phyloP scores from a whole-genome alignment of 2,888 invertebrate genomes.

The Drosophila falleni region DNA sequence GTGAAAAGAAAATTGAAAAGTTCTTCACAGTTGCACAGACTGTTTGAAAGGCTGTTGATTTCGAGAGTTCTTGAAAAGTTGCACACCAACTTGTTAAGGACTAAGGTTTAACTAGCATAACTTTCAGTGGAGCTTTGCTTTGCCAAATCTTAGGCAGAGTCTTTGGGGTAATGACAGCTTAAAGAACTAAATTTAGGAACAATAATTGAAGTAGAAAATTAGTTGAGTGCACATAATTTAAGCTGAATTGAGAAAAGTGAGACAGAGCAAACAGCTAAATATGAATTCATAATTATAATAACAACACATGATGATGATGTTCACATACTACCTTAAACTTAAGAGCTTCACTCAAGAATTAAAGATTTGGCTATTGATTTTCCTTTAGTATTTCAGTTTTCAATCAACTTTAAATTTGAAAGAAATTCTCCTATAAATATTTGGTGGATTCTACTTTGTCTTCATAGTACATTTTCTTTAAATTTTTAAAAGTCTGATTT shows the following conservation, averaged over 20 bases:
- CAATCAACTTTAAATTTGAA: too few relatives aligned
- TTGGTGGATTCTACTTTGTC: too few relatives aligned
- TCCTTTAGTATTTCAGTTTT: too few relatives aligned
- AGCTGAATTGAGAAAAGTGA: background rate
- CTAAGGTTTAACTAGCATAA: slow-evolving; percentile 24
- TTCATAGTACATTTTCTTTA: too few relatives aligned
- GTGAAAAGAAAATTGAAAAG: slow-evolving; percentile 75
- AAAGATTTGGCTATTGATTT: too few relatives aligned
- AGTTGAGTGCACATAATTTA: background rate
- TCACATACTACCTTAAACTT: too few relatives aligned
- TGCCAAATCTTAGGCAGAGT: slow-evolving; percentile 1
- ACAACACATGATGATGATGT: too few relatives aligned
- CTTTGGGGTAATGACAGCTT: slow-evolving; percentile 10
- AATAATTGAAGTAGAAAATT: slow-evolving; percentile 1
- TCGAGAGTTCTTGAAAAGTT: slow-evolving; percentile 55
- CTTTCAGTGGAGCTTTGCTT: slow-evolving; percentile 12
- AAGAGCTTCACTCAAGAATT: too few relatives aligned
- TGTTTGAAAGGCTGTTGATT: slow-evolving; percentile 72
- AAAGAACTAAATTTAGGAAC: background rate
- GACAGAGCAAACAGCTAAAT: too few relatives aligned
- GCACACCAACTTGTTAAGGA: slow-evolving; percentile 43
- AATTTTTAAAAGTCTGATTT: too few relatives aligned
- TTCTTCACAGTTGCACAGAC: slow-evolving; percentile 47
- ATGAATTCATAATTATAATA: too few relatives aligned
- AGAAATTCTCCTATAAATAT: too few relatives aligned